Evolutionary conservation across 1,140 invertebrate genomes (phyloP), one percentile per base, ranked within the genome.

Genomic region (Argopecten irradians): DNA sequence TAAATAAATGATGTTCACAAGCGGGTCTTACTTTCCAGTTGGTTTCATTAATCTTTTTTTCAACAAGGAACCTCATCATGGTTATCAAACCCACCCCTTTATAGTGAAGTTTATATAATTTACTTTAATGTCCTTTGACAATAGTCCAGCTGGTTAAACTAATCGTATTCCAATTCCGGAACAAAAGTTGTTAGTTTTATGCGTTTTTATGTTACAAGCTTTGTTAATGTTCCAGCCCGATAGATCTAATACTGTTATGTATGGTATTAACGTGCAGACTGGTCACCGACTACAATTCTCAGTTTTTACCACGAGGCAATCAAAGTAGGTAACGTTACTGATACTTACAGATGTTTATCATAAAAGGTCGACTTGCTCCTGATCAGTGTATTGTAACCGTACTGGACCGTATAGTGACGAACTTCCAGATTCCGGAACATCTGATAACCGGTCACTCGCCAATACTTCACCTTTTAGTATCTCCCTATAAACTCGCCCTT

Each of bases 1-100:
- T 71, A 71, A 71, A 71, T 71, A 71, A 71, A 71, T 71, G 55
- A 71, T 71, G 55, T 71, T 71, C 55, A 11, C 55, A 71, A 71
- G 55, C 55, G 55, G 22, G 55, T n/a, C 11, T 71, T 71, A n/a
- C 55, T 71, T 71, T 71, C 55, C 55, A 71, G 55, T 71, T 71
- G 55, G 55, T 71, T 71, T 71, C 55, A 71, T 71, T 71, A 71
- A 71, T 71, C 55, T 71, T 71, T 71, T 71, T 71, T 71, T 11
- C 14, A 71, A n/a, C 14, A 71, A n/a, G 55, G 22, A 71, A 71
- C n/a, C 2, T 71, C 55, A 28, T 8, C 22, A 71, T n/a, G 8
- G 55, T 28, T 2, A 71, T 28, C 55, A 71, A 71, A 71, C 55
- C 55, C 55, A 71, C 13, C 55, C 43, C 14, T 46, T 46, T 46